Evolutionary conservation across 2,797 vertebrate species (phyloP), one percentile per base, ranked within the genome.

Genomic region (Oreochromis grahami): DNA sequence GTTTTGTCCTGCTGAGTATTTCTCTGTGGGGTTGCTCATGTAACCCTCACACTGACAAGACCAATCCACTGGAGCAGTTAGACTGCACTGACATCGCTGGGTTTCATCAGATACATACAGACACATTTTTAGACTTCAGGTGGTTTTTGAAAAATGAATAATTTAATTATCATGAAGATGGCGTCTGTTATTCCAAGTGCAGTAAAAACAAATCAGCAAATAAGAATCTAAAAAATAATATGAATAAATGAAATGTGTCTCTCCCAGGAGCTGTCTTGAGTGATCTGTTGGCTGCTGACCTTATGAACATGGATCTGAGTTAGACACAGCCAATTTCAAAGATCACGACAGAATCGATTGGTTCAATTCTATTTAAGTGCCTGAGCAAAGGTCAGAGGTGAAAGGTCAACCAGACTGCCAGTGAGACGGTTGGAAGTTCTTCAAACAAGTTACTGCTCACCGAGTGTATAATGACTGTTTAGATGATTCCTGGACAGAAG

Each of bases 21-120:
- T 78, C 87, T 90, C 68, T 24, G 24, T 29, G 15, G 78, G 65
- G 58, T 15, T 45, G 8, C 80, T 80, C 87, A 50, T 56, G 24
- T 36, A 56, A n/a, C 70, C 15, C 51, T 55, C 58, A 60, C 70
- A 76, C 79, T 83, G 45, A 84, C 86, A 58, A 53, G 9, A 7
- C 34, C 70, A 60, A 24, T 56, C 56, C 95, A 51, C 92, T 94
- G 96, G 92, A 94, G 95, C 93, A 95, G 97, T 97, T 96, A 96
- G 95, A 94, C 94, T 96, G 96, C 92, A 93, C 95, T 95, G 96
- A 95, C 95, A 94, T 89, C 51, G 91, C 96, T 95, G 93, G 94
- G 95, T 92, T 96, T 96, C 96, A 13, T 45, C 83, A 94, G 95
- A 96, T 94, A 95, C 93, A 93, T 93, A 95, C 94, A 93, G 89